Conservation (phyloP, 2,113 vertebrate genomes). For the Atlantisia rogersi region DNA sequence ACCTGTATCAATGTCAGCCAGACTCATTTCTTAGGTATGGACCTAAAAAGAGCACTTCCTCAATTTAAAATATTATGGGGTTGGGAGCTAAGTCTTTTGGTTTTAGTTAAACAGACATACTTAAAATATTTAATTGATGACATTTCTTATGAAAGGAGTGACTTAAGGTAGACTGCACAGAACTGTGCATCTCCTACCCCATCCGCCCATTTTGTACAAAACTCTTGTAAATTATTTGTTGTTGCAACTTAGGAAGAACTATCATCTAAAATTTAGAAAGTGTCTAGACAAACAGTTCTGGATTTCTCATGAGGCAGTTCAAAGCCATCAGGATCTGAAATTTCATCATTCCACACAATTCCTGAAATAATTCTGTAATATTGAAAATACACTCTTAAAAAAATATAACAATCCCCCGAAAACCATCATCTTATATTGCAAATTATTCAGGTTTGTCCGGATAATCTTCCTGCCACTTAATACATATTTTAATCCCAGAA, state of each 20-base stretch:
- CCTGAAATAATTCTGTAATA: background rate
- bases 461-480: background rate
- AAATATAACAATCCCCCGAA: background rate
- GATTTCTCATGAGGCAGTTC: background rate
- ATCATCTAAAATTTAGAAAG: background rate
- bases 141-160: background rate
- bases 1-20: background rate
- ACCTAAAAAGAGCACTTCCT: background rate
- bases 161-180: background rate
- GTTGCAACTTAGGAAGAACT: background rate
- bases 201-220: background rate
- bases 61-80: background rate
- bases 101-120: constrained; percentile 6
- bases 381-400: background rate
- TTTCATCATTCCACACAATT: background rate
- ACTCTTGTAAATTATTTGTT: background rate
- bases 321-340: background rate
- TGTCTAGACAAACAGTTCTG: background rate
- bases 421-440: background rate
- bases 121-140: constrained; percentile 12
- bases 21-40: background rate
- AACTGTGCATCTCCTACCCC: background rate
- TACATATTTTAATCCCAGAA: background rate
- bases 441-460: background rate
- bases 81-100: background rate